Evolutionary conservation across 30 jellyfish, hydroid and myxozoan genomes (phyloP).

Genomic region (Aurelia sp.): DNA sequence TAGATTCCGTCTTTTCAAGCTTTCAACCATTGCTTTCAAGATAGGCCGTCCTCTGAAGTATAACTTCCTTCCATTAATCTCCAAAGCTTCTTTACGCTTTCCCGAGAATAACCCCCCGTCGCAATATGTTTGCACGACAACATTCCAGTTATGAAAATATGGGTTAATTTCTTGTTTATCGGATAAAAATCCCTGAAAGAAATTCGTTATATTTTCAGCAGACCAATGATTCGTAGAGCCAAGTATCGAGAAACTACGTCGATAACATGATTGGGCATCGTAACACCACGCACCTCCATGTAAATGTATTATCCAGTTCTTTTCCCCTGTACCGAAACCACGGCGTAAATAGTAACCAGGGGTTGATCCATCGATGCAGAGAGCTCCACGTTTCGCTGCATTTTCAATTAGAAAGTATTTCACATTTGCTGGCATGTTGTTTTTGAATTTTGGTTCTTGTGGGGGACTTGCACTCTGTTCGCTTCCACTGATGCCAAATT

Average conservation of each 20-base stretch:
- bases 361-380: slow-evolving; percentile 88
- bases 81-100: slow-evolving; percentile 71
- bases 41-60: slow-evolving; percentile 88
- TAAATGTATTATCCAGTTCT: slow-evolving; percentile 93
- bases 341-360: slow-evolving; percentile 90
- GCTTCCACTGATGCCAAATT: slow-evolving; percentile 20
- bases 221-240: slow-evolving; percentile 88
- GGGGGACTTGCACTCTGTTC: slow-evolving; percentile 4
- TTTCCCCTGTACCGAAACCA: slow-evolving; percentile 70
- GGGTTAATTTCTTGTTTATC: slow-evolving; percentile 67
- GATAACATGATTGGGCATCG: slow-evolving; percentile 79
- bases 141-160: slow-evolving; percentile 81
- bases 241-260: slow-evolving; percentile 79
- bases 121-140: slow-evolving; percentile 87
- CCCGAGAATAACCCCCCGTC: slow-evolving; percentile 98
- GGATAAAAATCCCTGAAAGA: slow-evolving; percentile 91
- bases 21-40: slow-evolving; percentile 70
- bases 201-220: slow-evolving; percentile 76
- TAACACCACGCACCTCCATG: slow-evolving; percentile 99
- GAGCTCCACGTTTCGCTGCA: slow-evolving; percentile 72
- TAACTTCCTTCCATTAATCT: slow-evolving; percentile 62
- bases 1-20: slow-evolving; percentile 54
- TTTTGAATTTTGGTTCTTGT: slow-evolving; percentile 26
- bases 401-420: slow-evolving; percentile 46
- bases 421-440: slow-evolving; percentile 57